Base-by-base conservation (phyloP, 2,888 invertebrate genomes). In the Noctua fimbriata region DNA sequence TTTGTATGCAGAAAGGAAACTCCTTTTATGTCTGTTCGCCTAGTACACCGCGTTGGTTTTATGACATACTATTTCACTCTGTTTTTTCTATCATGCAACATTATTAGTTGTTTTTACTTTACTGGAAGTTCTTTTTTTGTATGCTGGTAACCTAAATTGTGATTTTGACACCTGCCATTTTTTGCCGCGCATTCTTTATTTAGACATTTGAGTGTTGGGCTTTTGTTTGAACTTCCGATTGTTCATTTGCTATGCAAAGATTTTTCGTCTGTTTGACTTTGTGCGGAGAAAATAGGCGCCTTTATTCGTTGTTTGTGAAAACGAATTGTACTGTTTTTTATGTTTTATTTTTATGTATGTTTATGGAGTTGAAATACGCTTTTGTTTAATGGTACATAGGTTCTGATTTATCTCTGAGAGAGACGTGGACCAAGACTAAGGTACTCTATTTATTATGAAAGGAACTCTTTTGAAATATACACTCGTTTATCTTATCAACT, bases 1-100 rank as follows among this genome's bases (percentile, higher is more conserved):
- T 95, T 95, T 94, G 94, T 94, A 95, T 95, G 94, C 94, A 93
- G 92, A 93, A 90, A 92, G 93, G 94, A 94, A 94, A 91, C 93
- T 93, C 89, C 92, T 93, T 94, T 94, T 93, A 93, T 93, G 89
- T 92, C 89, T 91, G 91, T 73, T 86, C 85, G 91, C 92, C 93
- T 92, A 86, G 92, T 93, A 93, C 87, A 83, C 82, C 85, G 79
- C 83, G 87, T 87, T 89, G 86, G 87, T 86, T 92, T 91, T 90
- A 91, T 79, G 88, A 89, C 87, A 86, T 85, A 85, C 84, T 89
- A 83, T 84, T 91, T 85, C 87, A 83, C 73, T 86, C 78, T 79
- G 83, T 85, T 90, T 89, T 89, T 85, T 85, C 85, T 79, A 76
- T 84, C 32, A 67, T 7, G 69, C 49, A 67, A 69, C 76, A 77